phyloP scores from a whole-genome alignment of 2,888 invertebrate species.

The Drosophila phalerata region DNA sequence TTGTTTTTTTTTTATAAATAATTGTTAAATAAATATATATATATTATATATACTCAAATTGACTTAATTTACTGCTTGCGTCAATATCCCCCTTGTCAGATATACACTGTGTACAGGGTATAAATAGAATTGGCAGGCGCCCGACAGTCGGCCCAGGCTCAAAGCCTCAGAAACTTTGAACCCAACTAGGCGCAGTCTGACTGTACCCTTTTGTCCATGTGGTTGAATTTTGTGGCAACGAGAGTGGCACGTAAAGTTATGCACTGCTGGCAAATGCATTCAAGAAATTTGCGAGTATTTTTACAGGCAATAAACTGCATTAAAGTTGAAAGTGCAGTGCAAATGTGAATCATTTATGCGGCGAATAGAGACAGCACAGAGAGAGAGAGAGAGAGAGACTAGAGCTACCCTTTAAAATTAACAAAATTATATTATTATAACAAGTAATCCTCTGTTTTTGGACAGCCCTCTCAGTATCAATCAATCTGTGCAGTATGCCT shows the following conservation, averaged over 20 bases:
- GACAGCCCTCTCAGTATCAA: not conserved
- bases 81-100: not conserved
- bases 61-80: not conserved
- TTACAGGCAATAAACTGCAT: constrained; percentile 10
- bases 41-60: not conserved
- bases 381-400: not conserved
- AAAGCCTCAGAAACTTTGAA: constrained; percentile 10
- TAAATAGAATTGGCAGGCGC: constrained; percentile 26
- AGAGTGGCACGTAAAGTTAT: constrained; percentile 35
- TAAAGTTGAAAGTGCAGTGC: constrained; percentile 11
- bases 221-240: constrained; percentile 7
- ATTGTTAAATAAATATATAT: not conserved
- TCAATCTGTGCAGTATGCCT: not conserved
- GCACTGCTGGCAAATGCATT: constrained; percentile 15
- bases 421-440: not conserved
- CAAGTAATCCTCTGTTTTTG: not conserved
- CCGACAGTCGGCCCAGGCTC: constrained; percentile 27
- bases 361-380: not conserved
- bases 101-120: constrained; percentile 7
- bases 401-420: not conserved
- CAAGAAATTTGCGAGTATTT: not conserved
- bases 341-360: constrained; percentile 5
- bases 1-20: not conserved
- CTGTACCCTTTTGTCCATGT: not conserved
- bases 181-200: constrained; percentile 13